Evolutionary conservation across 1,140 invertebrate genomes (phyloP), one percentile per base, ranked within the genome.

Genomic region (Notospermus geniculatus): DNA sequence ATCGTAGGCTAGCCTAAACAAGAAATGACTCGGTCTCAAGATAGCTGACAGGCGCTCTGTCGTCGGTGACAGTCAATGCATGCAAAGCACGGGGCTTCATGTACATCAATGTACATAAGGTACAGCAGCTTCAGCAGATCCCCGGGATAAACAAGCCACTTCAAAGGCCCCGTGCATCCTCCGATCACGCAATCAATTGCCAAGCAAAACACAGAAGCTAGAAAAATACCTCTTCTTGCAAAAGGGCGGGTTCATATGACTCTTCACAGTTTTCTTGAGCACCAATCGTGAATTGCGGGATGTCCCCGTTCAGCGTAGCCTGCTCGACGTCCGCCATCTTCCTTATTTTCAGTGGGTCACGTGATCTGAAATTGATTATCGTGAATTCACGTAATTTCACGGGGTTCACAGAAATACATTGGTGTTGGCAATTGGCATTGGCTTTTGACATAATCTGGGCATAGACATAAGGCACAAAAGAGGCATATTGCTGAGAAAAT

Each of bases 271-370:
- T 67, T 30, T 63, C 59, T 29, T 66, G 62, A 29, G 64, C 63
- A 41, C 69, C 67, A 60, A 75, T 64, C 25, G 66, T 36, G 66
- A 75, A 70, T 69, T 74, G 72, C 64, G 72, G 66, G 60, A 76
- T 73, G 65, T 75, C 73, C 59, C 76, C 76, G 69, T 78, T 76
- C 69, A 71, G 71, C 68, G 70, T 67, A 50, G 67, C 59, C 57
- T 72, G 67, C 46, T 71, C 66, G 28, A 74, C 70, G 59, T 72
- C 74, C 71, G 75, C 75, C 75, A 77, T 77, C 70, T 74, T 77
- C 64, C 69, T 70, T 62, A 69, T 74, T 63, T 66, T 60, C 62
- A 66, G 52, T 60, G 57, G 59, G 55, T 72, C 71, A 72, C 71
- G 71, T 72, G 71, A 72, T 67, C 67, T 70, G 32, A 36, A 36